These are phyloP conservation scores for Bos indicus DNA, from an alignment of 2,113 vertebrate species.

Conservation along the genomic window DNA sequence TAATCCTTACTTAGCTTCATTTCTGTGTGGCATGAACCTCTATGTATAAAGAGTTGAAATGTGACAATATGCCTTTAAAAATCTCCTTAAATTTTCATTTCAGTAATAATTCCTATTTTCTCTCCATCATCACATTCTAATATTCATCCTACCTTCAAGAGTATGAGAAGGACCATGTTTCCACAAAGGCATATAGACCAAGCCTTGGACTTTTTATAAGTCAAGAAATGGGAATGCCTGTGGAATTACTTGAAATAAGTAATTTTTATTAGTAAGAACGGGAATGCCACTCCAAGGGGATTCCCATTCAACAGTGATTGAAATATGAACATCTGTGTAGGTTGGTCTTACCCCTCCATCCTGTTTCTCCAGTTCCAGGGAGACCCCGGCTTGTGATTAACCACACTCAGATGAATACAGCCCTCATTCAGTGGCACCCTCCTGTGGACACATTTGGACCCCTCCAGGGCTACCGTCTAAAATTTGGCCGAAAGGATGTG, in stretches of 20 bases:
- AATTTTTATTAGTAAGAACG: not conserved
- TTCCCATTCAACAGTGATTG: not conserved
- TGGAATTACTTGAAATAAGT: not conserved
- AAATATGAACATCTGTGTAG: not conserved
- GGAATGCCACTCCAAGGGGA: not conserved
- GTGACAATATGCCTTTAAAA: not conserved
- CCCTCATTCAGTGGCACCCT: constrained; percentile 97
- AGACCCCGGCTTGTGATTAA: constrained; percentile 96
- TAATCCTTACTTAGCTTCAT: not conserved
- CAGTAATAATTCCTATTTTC: not conserved
- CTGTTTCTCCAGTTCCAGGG: constrained; percentile 90
- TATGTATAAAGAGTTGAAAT: not conserved
- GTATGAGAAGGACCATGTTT: not conserved
- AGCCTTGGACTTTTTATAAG: not conserved
- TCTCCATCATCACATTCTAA: not conserved
- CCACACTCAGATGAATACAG: constrained; percentile 98
- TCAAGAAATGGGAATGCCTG: not conserved
- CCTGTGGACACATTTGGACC: constrained; percentile 92
- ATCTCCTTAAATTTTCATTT: not conserved
- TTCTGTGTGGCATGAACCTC: not conserved
- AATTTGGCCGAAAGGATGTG: constrained; percentile 94
- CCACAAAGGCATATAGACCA: not conserved
- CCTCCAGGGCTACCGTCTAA: constrained; percentile 94
- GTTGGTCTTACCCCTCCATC: not conserved
- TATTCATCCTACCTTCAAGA: not conserved